These are phyloP conservation scores for Xyrauchen texanus DNA, from an alignment of 2,113 vertebrate genomes.

Conservation along the genomic window DNA sequence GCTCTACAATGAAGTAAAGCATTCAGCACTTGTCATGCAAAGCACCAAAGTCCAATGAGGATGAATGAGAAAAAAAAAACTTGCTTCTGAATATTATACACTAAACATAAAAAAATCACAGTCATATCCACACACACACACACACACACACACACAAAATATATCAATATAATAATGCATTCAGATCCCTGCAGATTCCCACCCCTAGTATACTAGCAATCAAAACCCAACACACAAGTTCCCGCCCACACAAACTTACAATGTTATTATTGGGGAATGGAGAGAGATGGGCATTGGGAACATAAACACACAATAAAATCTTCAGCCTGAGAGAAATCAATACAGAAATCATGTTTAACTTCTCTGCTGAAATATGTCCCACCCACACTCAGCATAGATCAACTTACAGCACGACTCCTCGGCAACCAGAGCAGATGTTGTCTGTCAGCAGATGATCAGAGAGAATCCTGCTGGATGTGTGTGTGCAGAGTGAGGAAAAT, in stretches of 20 bases:
- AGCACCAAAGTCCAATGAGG: no score
- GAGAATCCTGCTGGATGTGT: constrained; percentile 31
- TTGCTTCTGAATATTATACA: no score
- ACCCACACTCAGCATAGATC: constrained; percentile 5
- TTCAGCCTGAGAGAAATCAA: constrained; percentile 20
- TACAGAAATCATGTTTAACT: constrained; percentile 27
- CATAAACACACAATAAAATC: background rate
- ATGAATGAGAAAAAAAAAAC: no score
- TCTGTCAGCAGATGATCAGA: constrained; percentile 35
- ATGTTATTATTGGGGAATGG: background rate
- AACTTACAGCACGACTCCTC: background rate
- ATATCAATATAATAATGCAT: no score
- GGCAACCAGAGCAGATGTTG: constrained; percentile 12
- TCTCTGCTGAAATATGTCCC: constrained; percentile 25
- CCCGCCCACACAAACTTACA: background rate
- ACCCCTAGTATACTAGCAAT: no score
- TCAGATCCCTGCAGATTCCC: no score
- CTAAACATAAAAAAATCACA: no score
- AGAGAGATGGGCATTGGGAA: background rate
- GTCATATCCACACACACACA: background rate
- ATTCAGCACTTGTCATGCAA: no score
- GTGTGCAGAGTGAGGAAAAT: constrained; percentile 21
- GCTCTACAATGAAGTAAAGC: no score
- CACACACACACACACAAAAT: background rate
- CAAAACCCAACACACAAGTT: no score